Evolutionary conservation across 2,888 invertebrate genomes (phyloP).

Genomic region (Ochropacha duplaris): DNA sequence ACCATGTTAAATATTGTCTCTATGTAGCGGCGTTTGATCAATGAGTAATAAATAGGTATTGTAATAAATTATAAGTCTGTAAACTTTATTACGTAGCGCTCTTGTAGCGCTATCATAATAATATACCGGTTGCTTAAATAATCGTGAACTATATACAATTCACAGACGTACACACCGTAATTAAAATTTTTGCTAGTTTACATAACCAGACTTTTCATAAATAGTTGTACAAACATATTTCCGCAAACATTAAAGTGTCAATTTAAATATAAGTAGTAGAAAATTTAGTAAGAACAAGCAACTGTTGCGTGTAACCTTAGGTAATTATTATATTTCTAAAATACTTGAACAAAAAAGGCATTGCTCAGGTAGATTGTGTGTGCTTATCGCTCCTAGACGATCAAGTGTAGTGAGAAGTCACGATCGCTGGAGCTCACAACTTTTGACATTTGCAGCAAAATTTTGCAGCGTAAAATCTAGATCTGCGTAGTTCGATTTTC

Average conservation of each 20-base stretch:
- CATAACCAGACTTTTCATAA: background rate
- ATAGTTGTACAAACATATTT: conserved; percentile 1
- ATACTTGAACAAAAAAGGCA: conserved; percentile 7
- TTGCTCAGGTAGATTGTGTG: conserved; percentile 2
- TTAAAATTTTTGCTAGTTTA: background rate
- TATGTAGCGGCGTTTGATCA: background rate
- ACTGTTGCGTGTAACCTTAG: background rate
- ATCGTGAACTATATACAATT: background rate
- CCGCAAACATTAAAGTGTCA: conserved; percentile 1
- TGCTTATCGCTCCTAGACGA: conserved; percentile 35
- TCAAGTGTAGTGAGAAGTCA: conserved; percentile 34
- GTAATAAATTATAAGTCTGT: background rate
- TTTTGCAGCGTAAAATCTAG: conserved; percentile 22
- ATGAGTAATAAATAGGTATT: background rate
- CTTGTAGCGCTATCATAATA: no score
- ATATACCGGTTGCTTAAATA: background rate
- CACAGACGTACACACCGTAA: background rate
- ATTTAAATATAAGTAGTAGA: background rate
- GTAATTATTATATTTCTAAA: conserved; percentile 4
- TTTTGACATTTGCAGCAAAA: conserved; percentile 40
- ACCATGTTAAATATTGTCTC: background rate
- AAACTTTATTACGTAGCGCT: background rate
- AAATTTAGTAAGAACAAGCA: background rate
- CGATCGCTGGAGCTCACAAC: conserved; percentile 30
- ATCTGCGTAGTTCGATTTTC: background rate